A percentile compares a stretch with the other conserved stretches of the same genome.
Evolutionary conservation across 2,113 vertebrate genomes (phyloP).

Genomic region (Phyllostomus discolor): DNA sequence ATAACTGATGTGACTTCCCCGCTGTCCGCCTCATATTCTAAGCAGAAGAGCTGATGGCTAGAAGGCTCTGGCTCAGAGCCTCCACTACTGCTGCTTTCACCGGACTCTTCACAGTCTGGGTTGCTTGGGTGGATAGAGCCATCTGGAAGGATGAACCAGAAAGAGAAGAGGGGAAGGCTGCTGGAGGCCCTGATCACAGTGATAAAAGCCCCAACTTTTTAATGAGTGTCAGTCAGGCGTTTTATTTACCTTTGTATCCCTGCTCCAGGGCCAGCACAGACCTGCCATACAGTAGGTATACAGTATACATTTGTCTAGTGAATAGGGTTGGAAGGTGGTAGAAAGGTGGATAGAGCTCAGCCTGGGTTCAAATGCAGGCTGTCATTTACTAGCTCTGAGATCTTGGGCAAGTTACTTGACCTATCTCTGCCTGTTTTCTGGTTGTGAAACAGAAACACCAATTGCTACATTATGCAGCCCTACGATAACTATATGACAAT

Average conservation of each 20-base stretch:
- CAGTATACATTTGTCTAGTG: not conserved
- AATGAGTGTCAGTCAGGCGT: not conserved
- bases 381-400: not conserved
- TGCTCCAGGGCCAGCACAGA: not conserved
- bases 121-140: constrained; percentile 68
- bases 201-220: not conserved
- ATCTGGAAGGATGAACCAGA: constrained; percentile 78
- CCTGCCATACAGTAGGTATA: not conserved
- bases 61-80: constrained; percentile 82
- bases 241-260: not conserved
- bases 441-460: not conserved
- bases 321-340: not conserved
- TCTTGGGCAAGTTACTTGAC: not conserved
- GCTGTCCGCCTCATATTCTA: constrained; percentile 91
- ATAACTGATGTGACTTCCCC: constrained; percentile 88
- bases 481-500: not conserved
- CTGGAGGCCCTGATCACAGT: not conserved
- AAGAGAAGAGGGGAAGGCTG: not conserved
- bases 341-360: not conserved
- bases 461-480: not conserved
- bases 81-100: constrained; percentile 83
- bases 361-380: not conserved
- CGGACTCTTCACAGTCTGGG: constrained; percentile 84
- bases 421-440: not conserved
- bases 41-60: constrained; percentile 89